Conservation (phyloP, 37 sponge, comb jelly and placozoan genomes). For the Bolinopsis microptera region DNA sequence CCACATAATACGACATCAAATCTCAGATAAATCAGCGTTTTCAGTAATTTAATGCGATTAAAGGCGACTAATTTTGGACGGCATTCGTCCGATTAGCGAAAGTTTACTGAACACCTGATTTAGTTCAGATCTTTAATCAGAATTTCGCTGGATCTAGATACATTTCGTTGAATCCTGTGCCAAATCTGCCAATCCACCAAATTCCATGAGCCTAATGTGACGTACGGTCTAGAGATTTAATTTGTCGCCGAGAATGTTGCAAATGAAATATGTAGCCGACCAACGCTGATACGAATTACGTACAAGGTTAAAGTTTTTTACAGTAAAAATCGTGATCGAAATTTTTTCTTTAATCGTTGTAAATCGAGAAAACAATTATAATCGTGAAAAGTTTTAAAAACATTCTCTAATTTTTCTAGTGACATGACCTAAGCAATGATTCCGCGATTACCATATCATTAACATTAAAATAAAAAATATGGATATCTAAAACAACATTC, state of each 20-base stretch:
- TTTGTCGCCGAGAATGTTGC: neutral
- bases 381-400: neutral
- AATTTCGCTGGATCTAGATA: neutral
- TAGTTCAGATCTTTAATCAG: neutral
- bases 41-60: neutral
- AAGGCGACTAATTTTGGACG: neutral
- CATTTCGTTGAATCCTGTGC: neutral
- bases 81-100: neutral
- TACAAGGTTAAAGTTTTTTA: neutral
- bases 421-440: too few relatives aligned
- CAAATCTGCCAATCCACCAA: neutral
- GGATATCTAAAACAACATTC: too few relatives aligned
- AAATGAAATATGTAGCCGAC: neutral
- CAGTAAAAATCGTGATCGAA: neutral
- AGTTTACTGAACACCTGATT: neutral
- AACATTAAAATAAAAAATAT: too few relatives aligned
- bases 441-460: too few relatives aligned
- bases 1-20: neutral
- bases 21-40: neutral
- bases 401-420: too few relatives aligned
- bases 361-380: neutral
- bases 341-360: neutral
- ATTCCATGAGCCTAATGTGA: neutral
- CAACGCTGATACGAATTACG: neutral
- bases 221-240: neutral